Evolutionary conservation across 2,888 invertebrate genomes (phyloP).

Genomic region (Epirrita christyi): DNA sequence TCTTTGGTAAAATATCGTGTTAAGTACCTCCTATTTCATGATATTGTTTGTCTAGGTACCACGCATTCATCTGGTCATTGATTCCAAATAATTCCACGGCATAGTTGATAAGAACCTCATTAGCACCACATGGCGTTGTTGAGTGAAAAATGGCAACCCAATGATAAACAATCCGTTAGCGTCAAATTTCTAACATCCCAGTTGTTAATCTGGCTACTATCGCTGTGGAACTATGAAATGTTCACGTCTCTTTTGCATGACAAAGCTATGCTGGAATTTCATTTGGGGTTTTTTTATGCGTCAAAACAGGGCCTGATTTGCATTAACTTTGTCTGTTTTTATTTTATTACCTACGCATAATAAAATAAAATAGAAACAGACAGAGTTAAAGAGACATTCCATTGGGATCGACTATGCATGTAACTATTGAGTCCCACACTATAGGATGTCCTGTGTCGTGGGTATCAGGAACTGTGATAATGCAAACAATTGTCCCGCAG

Average conservation of each 20-base stretch:
- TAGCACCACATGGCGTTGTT: constrained; percentile 32
- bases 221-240: constrained; percentile 1
- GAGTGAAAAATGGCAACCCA: constrained; percentile 35
- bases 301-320: neutral
- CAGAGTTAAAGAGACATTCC: too few relatives aligned
- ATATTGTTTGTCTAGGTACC: too few relatives aligned
- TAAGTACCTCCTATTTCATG: too few relatives aligned
- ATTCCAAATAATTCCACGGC: constrained; percentile 14
- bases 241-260: constrained; percentile 21
- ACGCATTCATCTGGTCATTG: constrained; percentile 5
- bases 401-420: too few relatives aligned
- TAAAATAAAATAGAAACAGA: too few relatives aligned
- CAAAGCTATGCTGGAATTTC: neutral
- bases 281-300: neutral
- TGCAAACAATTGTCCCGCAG: too few relatives aligned
- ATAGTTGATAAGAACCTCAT: constrained; percentile 27
- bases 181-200: constrained; percentile 39
- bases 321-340: too few relatives aligned
- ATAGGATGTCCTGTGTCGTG: too few relatives aligned
- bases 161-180: constrained; percentile 29
- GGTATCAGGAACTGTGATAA: too few relatives aligned
- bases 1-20: too few relatives aligned
- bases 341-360: too few relatives aligned
- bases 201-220: constrained; percentile 16
- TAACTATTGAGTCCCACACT: too few relatives aligned